Evolutionary conservation across 2,888 invertebrate genomes (phyloP).

Genomic region (Buathra laborator): DNA sequence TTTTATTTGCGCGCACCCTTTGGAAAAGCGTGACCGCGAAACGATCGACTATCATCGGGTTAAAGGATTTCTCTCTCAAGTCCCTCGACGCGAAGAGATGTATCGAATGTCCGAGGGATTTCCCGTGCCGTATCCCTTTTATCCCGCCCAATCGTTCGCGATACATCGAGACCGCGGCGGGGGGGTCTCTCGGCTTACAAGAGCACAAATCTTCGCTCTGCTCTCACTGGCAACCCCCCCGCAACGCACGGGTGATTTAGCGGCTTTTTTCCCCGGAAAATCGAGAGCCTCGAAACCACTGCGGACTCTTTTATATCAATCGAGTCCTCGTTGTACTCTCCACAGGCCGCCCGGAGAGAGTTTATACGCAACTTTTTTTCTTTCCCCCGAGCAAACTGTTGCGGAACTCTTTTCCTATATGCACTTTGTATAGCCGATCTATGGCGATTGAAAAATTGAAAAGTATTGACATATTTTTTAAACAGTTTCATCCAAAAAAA

Average conservation of each 20-base stretch:
- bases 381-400: slow-evolving; percentile 59
- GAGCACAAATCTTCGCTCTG: slow-evolving; percentile 68
- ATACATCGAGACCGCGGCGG: slow-evolving; percentile 79
- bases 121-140: slow-evolving; percentile 79
- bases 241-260: slow-evolving; percentile 81
- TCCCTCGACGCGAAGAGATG: slow-evolving; percentile 74
- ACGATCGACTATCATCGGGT: slow-evolving; percentile 60
- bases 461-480: background rate
- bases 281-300: slow-evolving; percentile 72
- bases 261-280: slow-evolving; percentile 78
- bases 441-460: background rate
- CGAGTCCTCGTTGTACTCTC: slow-evolving; percentile 71
- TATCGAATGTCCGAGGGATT: slow-evolving; percentile 77
- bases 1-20: slow-evolving; percentile 37
- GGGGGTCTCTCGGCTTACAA: slow-evolving; percentile 75
- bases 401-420: slow-evolving; percentile 32
- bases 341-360: slow-evolving; percentile 50
- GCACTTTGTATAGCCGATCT: background rate
- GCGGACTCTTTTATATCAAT: slow-evolving; percentile 83
- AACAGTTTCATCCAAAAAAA: background rate
- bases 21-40: slow-evolving; percentile 49
- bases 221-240: slow-evolving; percentile 57
- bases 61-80: slow-evolving; percentile 29
- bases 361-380: slow-evolving; percentile 48
- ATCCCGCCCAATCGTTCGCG: slow-evolving; percentile 84